Evolutionary conservation across 2,113 vertebrate species (phyloP).

Genomic region (Muntiacus reevesi): DNA sequence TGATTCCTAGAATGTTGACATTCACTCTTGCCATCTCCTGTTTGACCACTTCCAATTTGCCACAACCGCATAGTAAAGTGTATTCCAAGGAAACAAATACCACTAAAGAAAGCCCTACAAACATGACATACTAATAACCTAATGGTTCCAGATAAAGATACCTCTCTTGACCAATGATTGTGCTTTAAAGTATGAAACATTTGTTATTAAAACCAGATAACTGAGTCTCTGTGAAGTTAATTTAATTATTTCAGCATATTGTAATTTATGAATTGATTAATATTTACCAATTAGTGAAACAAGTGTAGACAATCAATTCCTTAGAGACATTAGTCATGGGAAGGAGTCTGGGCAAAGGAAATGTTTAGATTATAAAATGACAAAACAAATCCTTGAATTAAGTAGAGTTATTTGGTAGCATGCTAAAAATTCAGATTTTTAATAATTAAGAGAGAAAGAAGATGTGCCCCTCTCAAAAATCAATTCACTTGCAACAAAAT

Average conservation of each 20-base stretch:
- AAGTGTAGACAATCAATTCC: not conserved
- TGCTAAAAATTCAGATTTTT: not conserved
- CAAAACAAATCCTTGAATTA: not conserved
- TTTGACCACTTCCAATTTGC: too few species aligned
- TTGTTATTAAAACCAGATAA: not conserved
- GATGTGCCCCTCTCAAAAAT: not conserved
- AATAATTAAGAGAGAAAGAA: not conserved
- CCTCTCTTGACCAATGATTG: not conserved
- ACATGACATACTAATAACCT: not conserved
- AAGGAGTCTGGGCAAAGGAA: not conserved
- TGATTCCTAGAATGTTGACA: too few species aligned
- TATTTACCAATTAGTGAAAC: not conserved
- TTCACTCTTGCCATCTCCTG: too few species aligned
- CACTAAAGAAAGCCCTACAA: not conserved
- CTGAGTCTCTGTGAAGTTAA: not conserved
- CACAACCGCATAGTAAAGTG: not conserved
- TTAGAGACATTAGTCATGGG: not conserved
- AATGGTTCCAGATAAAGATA: not conserved
- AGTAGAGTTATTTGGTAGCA: not conserved
- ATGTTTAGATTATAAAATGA: not conserved
- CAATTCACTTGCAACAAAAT: not conserved
- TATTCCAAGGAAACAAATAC: not conserved
- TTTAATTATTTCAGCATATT: not conserved
- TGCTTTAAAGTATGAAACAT: not conserved
- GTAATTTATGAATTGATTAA: not conserved